A percentile compares a stretch with the other conserved stretches of the same genome.
Evolutionary conservation across 2,113 vertebrate genomes (phyloP).

Genomic region (Catharus fuscescens): DNA sequence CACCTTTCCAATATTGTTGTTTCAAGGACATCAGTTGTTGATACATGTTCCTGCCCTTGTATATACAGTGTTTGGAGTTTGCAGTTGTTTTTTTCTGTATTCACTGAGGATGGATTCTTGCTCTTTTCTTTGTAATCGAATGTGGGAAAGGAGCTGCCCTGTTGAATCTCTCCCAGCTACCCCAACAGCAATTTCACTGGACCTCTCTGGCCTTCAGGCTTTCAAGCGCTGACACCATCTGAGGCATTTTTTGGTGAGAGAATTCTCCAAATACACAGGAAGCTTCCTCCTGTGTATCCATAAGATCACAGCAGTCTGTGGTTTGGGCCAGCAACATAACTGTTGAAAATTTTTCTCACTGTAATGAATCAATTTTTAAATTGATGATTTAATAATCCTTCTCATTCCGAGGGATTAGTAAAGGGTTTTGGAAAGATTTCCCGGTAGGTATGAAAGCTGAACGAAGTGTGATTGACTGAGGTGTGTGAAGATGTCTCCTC

Average conservation of each 20-base stretch:
- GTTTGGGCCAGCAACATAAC: not conserved
- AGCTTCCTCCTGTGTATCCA: slow-evolving; percentile 19
- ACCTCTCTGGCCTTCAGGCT: not conserved
- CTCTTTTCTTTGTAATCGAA: not conserved
- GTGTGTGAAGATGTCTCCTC: not conserved
- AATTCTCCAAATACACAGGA: not conserved
- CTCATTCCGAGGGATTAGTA: not conserved
- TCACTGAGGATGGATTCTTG: not conserved
- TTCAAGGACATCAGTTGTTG: not conserved
- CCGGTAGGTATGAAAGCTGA: not conserved
- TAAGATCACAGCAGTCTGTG: slow-evolving; percentile 25
- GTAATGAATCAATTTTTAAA: slow-evolving; percentile 8
- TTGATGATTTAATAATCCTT: slow-evolving; percentile 29
- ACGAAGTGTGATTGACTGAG: not conserved
- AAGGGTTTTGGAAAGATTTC: slow-evolving; percentile 9
- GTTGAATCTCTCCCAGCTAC: not conserved
- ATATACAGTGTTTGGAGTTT: not conserved
- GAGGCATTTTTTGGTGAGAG: not conserved
- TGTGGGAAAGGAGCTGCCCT: not conserved
- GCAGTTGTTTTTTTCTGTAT: not conserved
- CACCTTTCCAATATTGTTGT: not conserved
- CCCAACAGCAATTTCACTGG: not conserved
- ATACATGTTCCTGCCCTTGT: not conserved
- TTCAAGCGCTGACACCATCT: not conserved
- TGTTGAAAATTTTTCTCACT: slow-evolving; percentile 4